Base-by-base conservation (phyloP, 2,888 invertebrate species). In the Diachrysia chrysitis region DNA sequence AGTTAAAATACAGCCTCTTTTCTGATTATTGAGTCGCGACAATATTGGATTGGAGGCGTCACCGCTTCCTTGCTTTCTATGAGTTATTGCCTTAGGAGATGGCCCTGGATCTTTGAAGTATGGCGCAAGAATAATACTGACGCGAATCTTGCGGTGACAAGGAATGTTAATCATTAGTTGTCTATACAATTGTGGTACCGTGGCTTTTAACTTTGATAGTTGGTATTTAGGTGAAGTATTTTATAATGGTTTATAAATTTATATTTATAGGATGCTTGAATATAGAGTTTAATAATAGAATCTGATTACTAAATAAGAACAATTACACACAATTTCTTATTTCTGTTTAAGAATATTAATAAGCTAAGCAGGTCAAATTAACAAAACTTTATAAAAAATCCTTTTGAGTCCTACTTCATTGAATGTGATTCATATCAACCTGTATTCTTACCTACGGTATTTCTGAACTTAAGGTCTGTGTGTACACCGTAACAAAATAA, bases 61-160 rank as follows among this genome's bases (percentile, higher is more conserved):
- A 59, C 65, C 82, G 86, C 85, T 90, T 89, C 89, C 90, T 85
- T 83, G 87, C 89, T 91, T 91, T 91, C 91, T 89, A 87, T 79
- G 84, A 86, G 83, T 86, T 88, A 90, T 87, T 85, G 87, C 86
- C 81, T 76, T 71, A 73, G 83, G 85, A 83, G 82, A 85, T 84
- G 82, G 83, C 78, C 81, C 80, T 81, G 66, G 69, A 71, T 63
- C 70, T 69, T 73, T 71, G 62, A 73, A 73, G 73, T 81, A 79
- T 87, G 85, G 84, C 68, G 73, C 81, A 84, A 85, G 72, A 65
- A 32, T 59, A 48, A 70, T 72, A 78, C 72, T 76, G 55, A 57
- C 75, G 83, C 84, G 82, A 56, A 56, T 69, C 69, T 63, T 79
- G 76, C 42, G 79, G 66, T 60, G 37, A 12, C 16, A 9, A 56